Evolutionary conservation across 1,140 invertebrate species (phyloP).

Genomic region (Tetramorium parvispinum): DNA sequence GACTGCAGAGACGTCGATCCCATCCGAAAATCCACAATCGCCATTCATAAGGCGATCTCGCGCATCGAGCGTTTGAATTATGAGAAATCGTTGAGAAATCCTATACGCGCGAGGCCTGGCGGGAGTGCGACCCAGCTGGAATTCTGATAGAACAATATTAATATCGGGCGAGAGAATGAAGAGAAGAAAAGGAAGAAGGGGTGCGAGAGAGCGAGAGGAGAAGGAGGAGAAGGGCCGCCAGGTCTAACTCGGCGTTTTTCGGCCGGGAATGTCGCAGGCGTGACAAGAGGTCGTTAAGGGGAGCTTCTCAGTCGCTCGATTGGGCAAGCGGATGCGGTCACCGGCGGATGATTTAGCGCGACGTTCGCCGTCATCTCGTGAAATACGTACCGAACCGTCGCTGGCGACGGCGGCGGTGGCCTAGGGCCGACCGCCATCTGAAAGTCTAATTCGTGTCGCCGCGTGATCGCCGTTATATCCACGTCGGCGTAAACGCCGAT

Average conservation of each 20-base stretch:
- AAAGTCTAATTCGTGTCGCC: slow-evolving; percentile 75
- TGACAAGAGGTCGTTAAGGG: slow-evolving; percentile 78
- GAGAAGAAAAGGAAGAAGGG: background rate
- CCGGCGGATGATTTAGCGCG: slow-evolving; percentile 79
- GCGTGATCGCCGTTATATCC: slow-evolving; percentile 70
- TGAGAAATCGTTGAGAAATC: slow-evolving; percentile 49
- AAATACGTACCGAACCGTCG: slow-evolving; percentile 69
- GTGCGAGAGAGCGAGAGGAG: background rate
- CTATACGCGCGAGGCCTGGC: background rate
- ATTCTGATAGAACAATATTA: slow-evolving; percentile 74
- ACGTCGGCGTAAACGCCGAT: slow-evolving; percentile 70
- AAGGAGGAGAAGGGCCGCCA: background rate
- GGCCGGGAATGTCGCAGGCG: slow-evolving; percentile 77
- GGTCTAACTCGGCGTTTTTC: slow-evolving; percentile 61
- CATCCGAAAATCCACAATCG: slow-evolving; percentile 26
- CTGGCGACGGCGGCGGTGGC: slow-evolving; percentile 7
- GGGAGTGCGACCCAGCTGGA: slow-evolving; percentile 52
- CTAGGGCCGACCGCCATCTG: slow-evolving; percentile 71
- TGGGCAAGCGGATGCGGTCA: slow-evolving; percentile 81
- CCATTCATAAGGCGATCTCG: background rate
- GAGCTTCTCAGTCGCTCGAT: slow-evolving; percentile 67
- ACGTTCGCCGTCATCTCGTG: slow-evolving; percentile 74
- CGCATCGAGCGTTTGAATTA: slow-evolving; percentile 57
- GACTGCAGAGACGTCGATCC: background rate
- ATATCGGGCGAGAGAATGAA: slow-evolving; percentile 53